These are phyloP conservation scores for Laspeyria flexula DNA, from an alignment of 2,888 invertebrate genomes.

Conservation along the genomic window DNA sequence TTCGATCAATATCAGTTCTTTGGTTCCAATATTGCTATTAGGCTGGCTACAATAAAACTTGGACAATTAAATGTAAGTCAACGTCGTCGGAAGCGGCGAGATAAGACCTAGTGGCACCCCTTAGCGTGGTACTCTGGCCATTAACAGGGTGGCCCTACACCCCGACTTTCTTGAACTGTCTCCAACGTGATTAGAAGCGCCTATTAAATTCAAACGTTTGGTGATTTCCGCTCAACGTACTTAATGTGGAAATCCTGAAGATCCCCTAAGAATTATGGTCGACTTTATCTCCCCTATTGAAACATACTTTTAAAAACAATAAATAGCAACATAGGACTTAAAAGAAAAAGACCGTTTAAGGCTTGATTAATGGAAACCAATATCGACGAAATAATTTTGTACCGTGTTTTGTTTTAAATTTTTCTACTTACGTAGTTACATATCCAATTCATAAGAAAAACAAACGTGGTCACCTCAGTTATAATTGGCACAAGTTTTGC, in stretches of 20 bases:
- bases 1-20: conserved; percentile 61
- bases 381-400: neutral
- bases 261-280: conserved; percentile 37
- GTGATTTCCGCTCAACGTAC: conserved; percentile 39
- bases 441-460: neutral
- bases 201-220: conserved; percentile 57
- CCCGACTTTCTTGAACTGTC: conserved; percentile 62
- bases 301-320: conserved; percentile 39
- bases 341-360: neutral
- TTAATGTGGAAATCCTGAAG: conserved; percentile 42
- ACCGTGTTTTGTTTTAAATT: too few species aligned
- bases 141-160: conserved; percentile 70
- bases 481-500: conserved; percentile 76
- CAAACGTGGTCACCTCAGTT: conserved; percentile 59
- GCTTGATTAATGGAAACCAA: neutral
- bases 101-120: conserved; percentile 77
- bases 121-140: conserved; percentile 73
- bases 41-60: conserved; percentile 80
- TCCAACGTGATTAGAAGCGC: conserved; percentile 62
- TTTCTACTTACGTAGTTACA: too few species aligned
- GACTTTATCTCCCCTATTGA: conserved; percentile 31
- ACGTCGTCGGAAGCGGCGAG: conserved; percentile 70
- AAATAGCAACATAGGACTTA: conserved; percentile 20
- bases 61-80: conserved; percentile 82
- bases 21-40: conserved; percentile 73